Evolutionary conservation across 2,888 invertebrate species (phyloP).

Genomic region (Rotaria socialis): DNA sequence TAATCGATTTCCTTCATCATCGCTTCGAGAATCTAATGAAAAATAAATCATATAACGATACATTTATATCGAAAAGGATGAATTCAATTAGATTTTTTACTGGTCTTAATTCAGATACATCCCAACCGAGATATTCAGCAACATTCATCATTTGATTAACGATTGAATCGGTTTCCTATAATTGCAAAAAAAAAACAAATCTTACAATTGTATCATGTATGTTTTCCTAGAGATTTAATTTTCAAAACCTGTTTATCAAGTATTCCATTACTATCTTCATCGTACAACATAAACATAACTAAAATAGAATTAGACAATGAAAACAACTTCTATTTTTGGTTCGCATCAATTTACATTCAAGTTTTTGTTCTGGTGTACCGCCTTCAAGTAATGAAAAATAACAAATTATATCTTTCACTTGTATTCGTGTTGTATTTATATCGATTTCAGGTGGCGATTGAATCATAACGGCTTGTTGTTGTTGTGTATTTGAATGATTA

Average conservation of each 20-base stretch:
- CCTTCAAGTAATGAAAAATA: slow-evolving; percentile 89
- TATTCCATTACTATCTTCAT: slow-evolving; percentile 90
- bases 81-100: slow-evolving; percentile 55
- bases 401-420: slow-evolving; percentile 86
- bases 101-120: slow-evolving; percentile 88
- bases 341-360: slow-evolving; percentile 75
- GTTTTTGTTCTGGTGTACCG: slow-evolving; percentile 88
- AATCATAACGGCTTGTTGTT: not conserved
- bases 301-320: slow-evolving; percentile 57
- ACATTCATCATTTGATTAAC: slow-evolving; percentile 99
- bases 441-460: slow-evolving; percentile 48
- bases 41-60: not conserved
- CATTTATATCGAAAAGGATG: not conserved
- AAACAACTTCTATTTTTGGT: not conserved
- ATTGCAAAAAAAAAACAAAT: not conserved
- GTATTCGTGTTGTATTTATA: slow-evolving; percentile 54
- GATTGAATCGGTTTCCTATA: slow-evolving; percentile 81
- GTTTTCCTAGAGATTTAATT: not conserved
- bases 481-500: not conserved
- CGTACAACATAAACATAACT: slow-evolving; percentile 96
- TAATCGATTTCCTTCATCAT: slow-evolving; percentile 99
- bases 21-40: slow-evolving; percentile 71
- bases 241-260: slow-evolving; percentile 67
- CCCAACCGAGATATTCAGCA: slow-evolving; percentile 94
- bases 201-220: not conserved